A percentile compares a stretch with the other conserved stretches of the same genome.
phyloP scores from a whole-genome alignment of 1,140 invertebrate species.

The Bathynomus jamesi region DNA sequence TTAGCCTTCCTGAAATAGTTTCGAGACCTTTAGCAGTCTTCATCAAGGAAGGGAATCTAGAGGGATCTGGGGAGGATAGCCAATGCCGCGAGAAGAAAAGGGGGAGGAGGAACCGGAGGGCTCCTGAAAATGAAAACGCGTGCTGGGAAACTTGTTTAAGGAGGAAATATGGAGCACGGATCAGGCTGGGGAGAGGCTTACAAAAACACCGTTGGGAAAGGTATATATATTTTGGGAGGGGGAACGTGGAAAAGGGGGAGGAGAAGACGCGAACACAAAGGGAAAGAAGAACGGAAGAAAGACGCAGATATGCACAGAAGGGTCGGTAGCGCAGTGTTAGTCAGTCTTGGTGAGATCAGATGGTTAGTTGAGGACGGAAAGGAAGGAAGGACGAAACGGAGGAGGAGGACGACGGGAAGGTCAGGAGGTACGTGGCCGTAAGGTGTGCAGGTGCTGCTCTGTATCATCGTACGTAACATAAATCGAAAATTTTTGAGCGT shows the following conservation, averaged over 20 bases:
- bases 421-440: neutral
- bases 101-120: neutral
- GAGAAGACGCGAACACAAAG: neutral
- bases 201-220: neutral
- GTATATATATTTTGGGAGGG: neutral
- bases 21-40: neutral
- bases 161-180: neutral
- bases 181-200: neutral
- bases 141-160: neutral
- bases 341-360: neutral
- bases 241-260: neutral
- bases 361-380: neutral
- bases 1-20: neutral
- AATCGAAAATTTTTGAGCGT: no score
- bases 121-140: neutral
- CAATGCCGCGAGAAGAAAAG: neutral
- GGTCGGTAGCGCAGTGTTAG: neutral
- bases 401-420: neutral
- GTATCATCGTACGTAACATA: no score
- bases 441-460: no score
- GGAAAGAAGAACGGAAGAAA: neutral
- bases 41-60: neutral
- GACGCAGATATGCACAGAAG: neutral
- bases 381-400: neutral
- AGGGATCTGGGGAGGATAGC: neutral